phyloP scores from a whole-genome alignment of 2,888 invertebrate species.

The Xanthia togata region DNA sequence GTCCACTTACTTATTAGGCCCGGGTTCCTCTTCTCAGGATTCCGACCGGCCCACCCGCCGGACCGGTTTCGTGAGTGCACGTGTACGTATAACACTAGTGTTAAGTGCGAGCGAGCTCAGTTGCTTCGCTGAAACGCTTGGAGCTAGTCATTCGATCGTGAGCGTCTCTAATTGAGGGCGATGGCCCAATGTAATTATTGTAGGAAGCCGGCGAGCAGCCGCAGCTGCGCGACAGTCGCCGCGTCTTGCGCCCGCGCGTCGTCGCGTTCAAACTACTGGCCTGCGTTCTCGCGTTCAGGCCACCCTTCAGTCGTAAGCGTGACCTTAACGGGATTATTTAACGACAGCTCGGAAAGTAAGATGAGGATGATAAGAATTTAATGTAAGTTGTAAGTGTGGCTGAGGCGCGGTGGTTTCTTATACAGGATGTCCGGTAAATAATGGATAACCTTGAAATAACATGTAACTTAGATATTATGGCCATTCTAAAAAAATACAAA shows the following conservation, averaged over 20 bases:
- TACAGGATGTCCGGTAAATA: too few species aligned
- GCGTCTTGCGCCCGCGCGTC: constrained; percentile 59
- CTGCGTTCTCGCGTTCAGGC: constrained; percentile 29
- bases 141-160: constrained; percentile 67
- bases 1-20: constrained; percentile 68
- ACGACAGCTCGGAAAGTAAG: constrained; percentile 63
- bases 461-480: too few species aligned
- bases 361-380: constrained; percentile 62
- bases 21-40: constrained; percentile 67
- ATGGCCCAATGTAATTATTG: constrained; percentile 71
- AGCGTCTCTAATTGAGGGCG: constrained; percentile 73
- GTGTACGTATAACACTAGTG: constrained; percentile 63
- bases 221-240: constrained; percentile 59
- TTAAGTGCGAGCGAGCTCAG: constrained; percentile 61
- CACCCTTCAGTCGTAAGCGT: constrained; percentile 59
- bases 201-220: constrained; percentile 38
- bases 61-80: constrained; percentile 76
- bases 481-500: too few species aligned
- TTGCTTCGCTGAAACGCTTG: constrained; percentile 39
- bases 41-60: constrained; percentile 59
- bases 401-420: constrained; percentile 32
- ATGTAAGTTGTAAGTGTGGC: constrained; percentile 56
- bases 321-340: constrained; percentile 71
- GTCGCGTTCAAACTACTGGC: constrained; percentile 37
- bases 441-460: too few species aligned